These are phyloP conservation scores for Resseliella maxima DNA, from an alignment of 2,888 invertebrate genomes.

Conservation along the genomic window DNA sequence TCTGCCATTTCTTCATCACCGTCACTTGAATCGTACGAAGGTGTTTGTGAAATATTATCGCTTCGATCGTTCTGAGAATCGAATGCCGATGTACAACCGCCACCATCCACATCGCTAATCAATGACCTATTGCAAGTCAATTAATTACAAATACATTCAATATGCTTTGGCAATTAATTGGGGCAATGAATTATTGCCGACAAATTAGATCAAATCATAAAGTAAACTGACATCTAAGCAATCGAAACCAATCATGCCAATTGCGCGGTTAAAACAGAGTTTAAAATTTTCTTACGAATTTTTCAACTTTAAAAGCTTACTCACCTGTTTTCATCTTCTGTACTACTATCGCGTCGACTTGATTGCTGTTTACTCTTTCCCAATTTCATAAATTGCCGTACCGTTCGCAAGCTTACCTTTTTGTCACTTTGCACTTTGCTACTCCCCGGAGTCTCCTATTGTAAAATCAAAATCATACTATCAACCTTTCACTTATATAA, in stretches of 20 bases:
- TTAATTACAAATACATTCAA: background rate
- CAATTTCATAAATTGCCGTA: constrained; percentile 64
- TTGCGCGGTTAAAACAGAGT: too few species aligned
- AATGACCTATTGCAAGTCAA: constrained; percentile 58
- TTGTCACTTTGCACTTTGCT: constrained; percentile 61
- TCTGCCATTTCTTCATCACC: constrained; percentile 63
- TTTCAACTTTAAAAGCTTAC: background rate
- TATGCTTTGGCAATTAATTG: background rate
- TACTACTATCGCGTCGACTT: constrained; percentile 64
- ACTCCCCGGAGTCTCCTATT: constrained; percentile 9
- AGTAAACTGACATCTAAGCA: too few species aligned
- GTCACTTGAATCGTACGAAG: constrained; percentile 63
- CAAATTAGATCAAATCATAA: too few species aligned
- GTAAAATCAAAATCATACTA: background rate
- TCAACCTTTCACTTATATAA: background rate
- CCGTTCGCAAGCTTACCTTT: constrained; percentile 63
- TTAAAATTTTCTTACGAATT: background rate
- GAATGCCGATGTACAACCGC: constrained; percentile 59
- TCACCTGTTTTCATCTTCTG: constrained; percentile 65
- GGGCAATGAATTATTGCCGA: background rate
- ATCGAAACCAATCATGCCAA: too few species aligned
- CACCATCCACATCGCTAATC: constrained; percentile 62
- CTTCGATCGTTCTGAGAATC: constrained; percentile 59
- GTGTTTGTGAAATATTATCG: constrained; percentile 60
- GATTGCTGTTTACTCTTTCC: constrained; percentile 61